Conservation (phyloP, 2,888 invertebrate genomes). For the Drosophila anceps region DNA sequence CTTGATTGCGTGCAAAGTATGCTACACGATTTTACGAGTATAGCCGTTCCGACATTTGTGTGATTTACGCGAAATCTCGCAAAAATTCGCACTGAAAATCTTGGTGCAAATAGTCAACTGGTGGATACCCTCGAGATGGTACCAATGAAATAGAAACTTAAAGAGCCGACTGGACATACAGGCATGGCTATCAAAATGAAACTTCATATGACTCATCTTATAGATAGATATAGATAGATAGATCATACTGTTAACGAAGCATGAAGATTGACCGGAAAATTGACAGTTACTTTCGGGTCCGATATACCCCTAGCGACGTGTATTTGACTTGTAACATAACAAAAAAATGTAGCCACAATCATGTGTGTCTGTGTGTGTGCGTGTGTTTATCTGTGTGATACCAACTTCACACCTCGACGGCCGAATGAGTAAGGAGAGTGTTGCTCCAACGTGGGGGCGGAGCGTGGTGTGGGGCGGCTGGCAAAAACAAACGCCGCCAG, state of each 20-base stretch:
- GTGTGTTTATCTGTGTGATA: slow-evolving; percentile 39
- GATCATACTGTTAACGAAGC: background rate
- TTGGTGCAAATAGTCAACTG: background rate
- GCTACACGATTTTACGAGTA: slow-evolving; percentile 53
- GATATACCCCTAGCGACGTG: slow-evolving; percentile 14
- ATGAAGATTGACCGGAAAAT: background rate
- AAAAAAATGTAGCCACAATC: slow-evolving; percentile 50
- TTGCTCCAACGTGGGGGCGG: background rate
- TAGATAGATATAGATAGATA: no score
- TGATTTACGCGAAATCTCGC: slow-evolving; percentile 67
- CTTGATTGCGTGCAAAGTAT: slow-evolving; percentile 66
- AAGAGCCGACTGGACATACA: background rate
- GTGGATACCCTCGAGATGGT: background rate
- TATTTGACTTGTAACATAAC: background rate
- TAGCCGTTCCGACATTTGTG: slow-evolving; percentile 65
- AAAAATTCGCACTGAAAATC: slow-evolving; percentile 45
- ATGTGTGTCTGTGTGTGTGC: slow-evolving; percentile 51
- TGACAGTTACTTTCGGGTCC: background rate
- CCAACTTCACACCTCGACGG: slow-evolving; percentile 69
- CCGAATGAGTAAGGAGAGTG: slow-evolving; percentile 14
- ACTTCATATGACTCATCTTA: background rate
- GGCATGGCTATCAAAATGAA: background rate
- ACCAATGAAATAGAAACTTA: background rate
- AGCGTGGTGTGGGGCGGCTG: slow-evolving; percentile 4
- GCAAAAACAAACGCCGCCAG: slow-evolving; percentile 72